phyloP scores from a whole-genome alignment of 53 echinoderm and acorn worm genomes.

The Holothuria leucospilota region DNA sequence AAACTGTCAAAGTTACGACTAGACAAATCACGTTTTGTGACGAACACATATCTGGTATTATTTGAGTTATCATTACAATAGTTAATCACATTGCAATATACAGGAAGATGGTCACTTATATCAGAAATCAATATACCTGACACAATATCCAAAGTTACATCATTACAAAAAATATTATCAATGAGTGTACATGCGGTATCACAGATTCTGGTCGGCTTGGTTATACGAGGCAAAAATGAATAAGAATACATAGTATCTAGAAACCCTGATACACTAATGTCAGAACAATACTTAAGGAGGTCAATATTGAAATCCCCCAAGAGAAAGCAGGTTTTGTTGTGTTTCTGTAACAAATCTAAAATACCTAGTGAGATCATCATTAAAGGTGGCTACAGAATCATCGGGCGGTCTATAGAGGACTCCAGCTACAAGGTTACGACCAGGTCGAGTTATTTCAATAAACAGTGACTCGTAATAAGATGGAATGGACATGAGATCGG shows the following conservation, averaged over 20 bases:
- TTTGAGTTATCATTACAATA: no score
- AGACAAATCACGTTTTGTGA: not conserved
- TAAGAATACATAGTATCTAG: not conserved
- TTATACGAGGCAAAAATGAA: not conserved
- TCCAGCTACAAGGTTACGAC: not conserved
- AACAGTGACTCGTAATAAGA: not conserved
- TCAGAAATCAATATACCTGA: not conserved
- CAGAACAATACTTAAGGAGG: not conserved
- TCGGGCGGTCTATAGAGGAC: not conserved
- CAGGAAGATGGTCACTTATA: conserved; percentile 22
- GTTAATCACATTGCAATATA: no score
- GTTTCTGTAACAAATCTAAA: not conserved
- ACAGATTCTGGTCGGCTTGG: not conserved
- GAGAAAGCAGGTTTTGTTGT: not conserved
- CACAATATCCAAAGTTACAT: not conserved
- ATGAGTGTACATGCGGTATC: not conserved
- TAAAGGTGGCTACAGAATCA: not conserved
- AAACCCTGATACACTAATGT: not conserved
- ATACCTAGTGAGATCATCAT: not conserved
- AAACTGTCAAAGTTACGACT: not conserved
- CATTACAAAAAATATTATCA: conserved; percentile 22
- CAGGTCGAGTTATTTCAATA: not conserved
- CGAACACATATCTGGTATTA: not conserved
- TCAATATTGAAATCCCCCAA: conserved; percentile 13
- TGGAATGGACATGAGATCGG: not conserved